Percentiles rank a stretch among this genome's conserved stretches.
Conservation (phyloP, 2,113 vertebrate genomes). For the Acanthochromis polyacanthus region DNA sequence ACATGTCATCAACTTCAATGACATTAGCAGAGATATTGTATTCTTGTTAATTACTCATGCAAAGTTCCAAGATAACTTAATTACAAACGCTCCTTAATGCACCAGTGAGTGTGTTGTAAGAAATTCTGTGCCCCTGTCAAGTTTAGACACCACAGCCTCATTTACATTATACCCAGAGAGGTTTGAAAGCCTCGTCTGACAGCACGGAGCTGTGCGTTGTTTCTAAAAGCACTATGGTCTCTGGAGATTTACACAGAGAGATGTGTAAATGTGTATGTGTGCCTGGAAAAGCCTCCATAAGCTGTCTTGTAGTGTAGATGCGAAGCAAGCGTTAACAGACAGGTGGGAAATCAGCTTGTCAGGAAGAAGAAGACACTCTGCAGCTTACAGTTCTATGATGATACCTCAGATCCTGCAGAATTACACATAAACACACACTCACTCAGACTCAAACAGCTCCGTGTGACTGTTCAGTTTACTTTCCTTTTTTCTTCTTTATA, state of each 20-base stretch:
- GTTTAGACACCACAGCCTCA: slow-evolving; percentile 10
- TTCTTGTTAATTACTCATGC: neutral
- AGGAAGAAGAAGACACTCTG: slow-evolving; percentile 1
- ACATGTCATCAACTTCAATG: too few relatives aligned
- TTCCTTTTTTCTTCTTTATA: neutral
- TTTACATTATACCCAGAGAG: slow-evolving; percentile 9
- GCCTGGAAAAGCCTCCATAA: neutral
- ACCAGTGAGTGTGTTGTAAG: neutral
- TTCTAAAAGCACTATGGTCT: neutral
- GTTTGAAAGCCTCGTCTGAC: slow-evolving; percentile 12
- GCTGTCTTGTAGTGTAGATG: slow-evolving; percentile 32
- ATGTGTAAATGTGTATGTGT: neutral
- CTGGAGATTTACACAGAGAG: neutral
- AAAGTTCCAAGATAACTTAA: neutral
- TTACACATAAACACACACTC: neutral
- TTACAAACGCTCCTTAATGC: neutral
- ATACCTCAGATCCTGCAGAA: neutral
- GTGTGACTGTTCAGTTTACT: neutral
- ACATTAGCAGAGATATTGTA: too few relatives aligned
- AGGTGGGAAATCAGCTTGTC: slow-evolving; percentile 55
- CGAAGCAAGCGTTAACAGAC: slow-evolving; percentile 20
- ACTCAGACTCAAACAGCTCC: neutral
- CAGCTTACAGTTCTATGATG: neutral
- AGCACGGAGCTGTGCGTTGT: slow-evolving; percentile 2
- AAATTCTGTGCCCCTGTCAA: neutral